Base-by-base conservation (phyloP, 2,797 vertebrate species). In the Pogoniulus pusillus region DNA sequence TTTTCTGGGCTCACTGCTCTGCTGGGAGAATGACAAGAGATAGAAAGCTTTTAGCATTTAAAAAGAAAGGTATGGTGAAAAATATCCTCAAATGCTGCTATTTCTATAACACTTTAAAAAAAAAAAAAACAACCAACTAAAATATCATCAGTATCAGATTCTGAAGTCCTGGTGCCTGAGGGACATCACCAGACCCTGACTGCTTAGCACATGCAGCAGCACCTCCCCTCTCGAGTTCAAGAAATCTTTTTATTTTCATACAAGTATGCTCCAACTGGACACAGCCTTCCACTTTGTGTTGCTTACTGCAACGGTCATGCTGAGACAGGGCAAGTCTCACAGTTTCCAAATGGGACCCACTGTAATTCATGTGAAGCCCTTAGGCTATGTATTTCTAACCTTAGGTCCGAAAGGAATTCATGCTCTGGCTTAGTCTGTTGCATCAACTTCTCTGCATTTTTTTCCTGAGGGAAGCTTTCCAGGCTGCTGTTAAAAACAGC, bases 91-190 rank as follows among this genome's bases (percentile, higher is more conserved):
- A 82, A 66, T 20, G 4, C 13, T 47, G 45, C 18, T 54, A 70
- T 60, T 73, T 63, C 51, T 59, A 2, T 10, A 66, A 15, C 1
- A 7, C 5, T n/a, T n/a, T n/a, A n/a, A n/a, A n/a, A n/a, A n/a
- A n/a, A n/a, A n/a, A n/a, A n/a, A n/a, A n/a, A n/a, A n/a, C n/a
- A n/a, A n/a, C n/a, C n/a, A n/a, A n/a, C n/a, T n/a, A n/a, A 41
- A 51, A 29, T 2, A 0, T 0, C 62, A 10, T 10, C 0, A 0
- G 5, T 51, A 39, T 49, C 16, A 62, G 55, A 32, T 29, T 53
- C 35, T 74, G 45, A 26, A 53, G 53, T 54, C 53, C 20, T 16
- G 45, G n/a, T 32, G 55, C 54, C 72, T 4, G 6, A 62, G 2
- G 5, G 15, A 43, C 17, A 10, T 16, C 66, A 64, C 23, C 62